Conservation (phyloP, 2,888 invertebrate genomes). For the Aproaerema taeniolella region DNA sequence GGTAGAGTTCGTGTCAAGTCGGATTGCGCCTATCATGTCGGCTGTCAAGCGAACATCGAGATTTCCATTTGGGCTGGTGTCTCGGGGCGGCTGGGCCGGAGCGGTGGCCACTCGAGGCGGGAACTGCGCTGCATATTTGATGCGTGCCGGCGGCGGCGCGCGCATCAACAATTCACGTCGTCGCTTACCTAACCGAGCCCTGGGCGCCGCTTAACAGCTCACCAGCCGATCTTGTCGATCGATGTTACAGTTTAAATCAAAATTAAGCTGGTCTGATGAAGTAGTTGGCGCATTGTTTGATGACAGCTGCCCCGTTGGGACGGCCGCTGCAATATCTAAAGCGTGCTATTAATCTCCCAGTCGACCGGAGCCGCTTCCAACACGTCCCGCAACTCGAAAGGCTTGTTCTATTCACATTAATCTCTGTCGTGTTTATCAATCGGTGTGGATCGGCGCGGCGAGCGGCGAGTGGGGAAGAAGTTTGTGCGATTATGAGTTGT, state of each 20-base stretch:
- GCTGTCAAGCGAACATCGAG: conserved; percentile 37
- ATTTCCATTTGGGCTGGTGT: conserved; percentile 43
- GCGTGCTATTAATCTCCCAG: conserved; percentile 27
- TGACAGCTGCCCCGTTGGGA: conserved; percentile 29
- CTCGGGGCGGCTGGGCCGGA: conserved; percentile 21
- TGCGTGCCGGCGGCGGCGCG: conserved; percentile 39
- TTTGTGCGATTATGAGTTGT: conserved; percentile 31
- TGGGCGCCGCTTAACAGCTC: conserved; percentile 40
- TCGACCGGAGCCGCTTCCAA: conserved; percentile 15
- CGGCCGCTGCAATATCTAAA: conserved; percentile 28
- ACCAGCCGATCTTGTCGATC: conserved; percentile 36
- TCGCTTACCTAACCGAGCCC: conserved; percentile 50
- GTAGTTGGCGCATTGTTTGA: conserved; percentile 23
- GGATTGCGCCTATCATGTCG: conserved; percentile 30
- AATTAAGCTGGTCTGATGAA: conserved; percentile 32
- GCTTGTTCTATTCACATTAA: conserved; percentile 7
- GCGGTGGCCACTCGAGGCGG: conserved; percentile 35
- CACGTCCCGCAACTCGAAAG: conserved; percentile 13
- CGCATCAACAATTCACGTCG: conserved; percentile 53
- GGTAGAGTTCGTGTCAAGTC: conserved; percentile 20
- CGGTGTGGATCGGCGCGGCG: conserved; percentile 4
- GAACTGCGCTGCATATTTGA: conserved; percentile 63
- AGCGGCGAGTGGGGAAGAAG: conserved; percentile 18
- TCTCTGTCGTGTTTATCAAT: conserved; percentile 10
- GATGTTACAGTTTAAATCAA: conserved; percentile 44